phyloP scores from a whole-genome alignment of 2,888 invertebrate genomes.

The Sarcophaga caerulescens region DNA sequence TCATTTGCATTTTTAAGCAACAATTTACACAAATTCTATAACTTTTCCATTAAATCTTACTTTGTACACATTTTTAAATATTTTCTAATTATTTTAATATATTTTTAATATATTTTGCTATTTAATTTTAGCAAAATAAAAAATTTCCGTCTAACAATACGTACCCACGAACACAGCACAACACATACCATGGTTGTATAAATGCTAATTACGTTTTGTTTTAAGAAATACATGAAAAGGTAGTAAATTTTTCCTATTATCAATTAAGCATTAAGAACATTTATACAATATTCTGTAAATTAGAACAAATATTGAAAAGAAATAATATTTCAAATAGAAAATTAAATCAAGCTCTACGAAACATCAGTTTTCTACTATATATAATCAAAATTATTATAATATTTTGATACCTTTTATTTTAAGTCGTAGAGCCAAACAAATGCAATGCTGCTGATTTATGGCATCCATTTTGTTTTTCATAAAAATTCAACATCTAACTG shows the following conservation, averaged over 20 bases:
- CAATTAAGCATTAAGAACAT: background rate
- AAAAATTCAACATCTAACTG: constrained; percentile 14
- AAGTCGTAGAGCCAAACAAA: constrained; percentile 23
- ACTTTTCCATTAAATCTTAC: background rate
- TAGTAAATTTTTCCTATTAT: constrained; percentile 34
- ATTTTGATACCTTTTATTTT: background rate
- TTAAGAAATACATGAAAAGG: constrained; percentile 58
- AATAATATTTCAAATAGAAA: too few relatives aligned
- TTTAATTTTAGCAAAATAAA: constrained; percentile 60
- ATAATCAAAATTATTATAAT: background rate
- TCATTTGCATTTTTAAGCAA: constrained; percentile 24
- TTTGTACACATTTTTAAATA: background rate
- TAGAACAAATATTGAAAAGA: too few relatives aligned
- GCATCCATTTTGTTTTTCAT: constrained; percentile 51
- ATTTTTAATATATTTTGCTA: constrained; percentile 45
- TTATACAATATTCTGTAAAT: too few relatives aligned
- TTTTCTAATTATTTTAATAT: constrained; percentile 26
- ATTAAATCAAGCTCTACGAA: background rate
- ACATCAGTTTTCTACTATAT: background rate
- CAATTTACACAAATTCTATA: background rate
- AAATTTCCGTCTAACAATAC: constrained; percentile 62
- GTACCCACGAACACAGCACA: constrained; percentile 68
- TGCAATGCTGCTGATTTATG: constrained; percentile 20
- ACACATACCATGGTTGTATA: constrained; percentile 64
- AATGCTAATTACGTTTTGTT: constrained; percentile 22